phyloP scores from a whole-genome alignment of 1,140 invertebrate species.

The Rhopalosiphum maidis region DNA sequence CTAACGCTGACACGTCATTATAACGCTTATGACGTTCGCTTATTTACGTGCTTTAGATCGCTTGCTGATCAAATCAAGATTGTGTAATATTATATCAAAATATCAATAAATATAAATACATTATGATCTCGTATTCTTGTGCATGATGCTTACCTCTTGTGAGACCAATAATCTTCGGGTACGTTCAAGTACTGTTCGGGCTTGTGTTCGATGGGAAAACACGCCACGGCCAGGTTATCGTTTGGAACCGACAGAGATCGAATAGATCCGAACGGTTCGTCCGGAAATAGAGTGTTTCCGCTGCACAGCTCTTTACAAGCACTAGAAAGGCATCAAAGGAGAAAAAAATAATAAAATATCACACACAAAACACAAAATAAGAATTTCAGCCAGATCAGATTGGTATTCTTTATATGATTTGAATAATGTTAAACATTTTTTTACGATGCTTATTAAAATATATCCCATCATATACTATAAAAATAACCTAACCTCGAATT shows the following conservation, averaged over 20 bases:
- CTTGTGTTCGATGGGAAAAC: conserved; percentile 24
- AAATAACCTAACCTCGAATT: not conserved
- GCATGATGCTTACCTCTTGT: conserved; percentile 10
- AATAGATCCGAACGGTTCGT: conserved; percentile 44
- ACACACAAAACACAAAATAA: not conserved
- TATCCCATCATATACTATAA: not conserved
- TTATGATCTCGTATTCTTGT: no score
- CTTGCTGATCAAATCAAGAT: not conserved
- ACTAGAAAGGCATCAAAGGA: not conserved
- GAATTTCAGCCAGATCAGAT: not conserved
- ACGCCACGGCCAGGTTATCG: conserved; percentile 38
- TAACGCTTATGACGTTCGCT: not conserved
- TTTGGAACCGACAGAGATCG: conserved; percentile 56
- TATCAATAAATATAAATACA: no score
- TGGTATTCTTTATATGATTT: not conserved
- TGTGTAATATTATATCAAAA: not conserved
- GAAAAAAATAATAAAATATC: not conserved
- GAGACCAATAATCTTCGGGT: conserved; percentile 40
- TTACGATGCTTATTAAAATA: not conserved
- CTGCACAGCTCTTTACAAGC: not conserved
- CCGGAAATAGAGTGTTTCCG: conserved; percentile 43
- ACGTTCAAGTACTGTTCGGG: conserved; percentile 1
- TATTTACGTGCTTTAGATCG: not conserved
- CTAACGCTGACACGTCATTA: no score
- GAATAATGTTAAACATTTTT: no score